These are phyloP conservation scores for Iphiclides podalirius DNA, from an alignment of 2,888 invertebrate species.

Conservation along the genomic window DNA sequence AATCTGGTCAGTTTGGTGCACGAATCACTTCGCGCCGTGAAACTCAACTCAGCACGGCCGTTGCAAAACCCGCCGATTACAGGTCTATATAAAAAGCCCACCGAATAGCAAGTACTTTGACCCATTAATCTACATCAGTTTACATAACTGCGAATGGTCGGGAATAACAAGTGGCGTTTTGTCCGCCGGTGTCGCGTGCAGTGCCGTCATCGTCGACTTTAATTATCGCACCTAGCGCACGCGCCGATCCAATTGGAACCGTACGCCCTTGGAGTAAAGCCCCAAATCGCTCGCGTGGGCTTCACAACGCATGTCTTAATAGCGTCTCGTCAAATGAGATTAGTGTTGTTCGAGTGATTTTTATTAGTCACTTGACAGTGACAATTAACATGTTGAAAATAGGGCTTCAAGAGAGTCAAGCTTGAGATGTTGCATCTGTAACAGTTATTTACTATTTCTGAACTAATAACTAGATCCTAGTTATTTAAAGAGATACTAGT, in stretches of 20 bases:
- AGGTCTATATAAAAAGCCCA: conserved; percentile 36
- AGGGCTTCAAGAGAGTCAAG: too few species aligned
- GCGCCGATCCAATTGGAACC: conserved; percentile 14
- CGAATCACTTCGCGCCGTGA: too few species aligned
- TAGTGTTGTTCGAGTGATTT: conserved; percentile 12
- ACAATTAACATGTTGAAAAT: not conserved
- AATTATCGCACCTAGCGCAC: conserved; percentile 36
- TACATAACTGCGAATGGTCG: conserved; percentile 44
- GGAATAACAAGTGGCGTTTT: conserved; percentile 52
- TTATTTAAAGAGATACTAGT: too few species aligned
- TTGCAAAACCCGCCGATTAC: conserved; percentile 40
- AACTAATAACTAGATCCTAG: too few species aligned
- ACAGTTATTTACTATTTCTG: too few species aligned
- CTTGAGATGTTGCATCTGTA: too few species aligned
- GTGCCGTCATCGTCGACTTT: conserved; percentile 46
- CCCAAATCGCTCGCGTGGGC: conserved; percentile 10
- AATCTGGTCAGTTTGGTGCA: too few species aligned
- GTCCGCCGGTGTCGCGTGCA: conserved; percentile 49
- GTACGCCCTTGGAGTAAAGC: conserved; percentile 15
- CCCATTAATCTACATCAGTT: conserved; percentile 61
- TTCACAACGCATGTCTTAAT: conserved; percentile 11
- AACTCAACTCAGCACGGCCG: too few species aligned
- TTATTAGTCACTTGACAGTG: not conserved
- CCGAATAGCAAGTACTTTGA: conserved; percentile 55
- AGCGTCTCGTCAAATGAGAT: conserved; percentile 1